Conservation (phyloP, 2,888 invertebrate genomes). For the Gymnoscelis rufifasciata region DNA sequence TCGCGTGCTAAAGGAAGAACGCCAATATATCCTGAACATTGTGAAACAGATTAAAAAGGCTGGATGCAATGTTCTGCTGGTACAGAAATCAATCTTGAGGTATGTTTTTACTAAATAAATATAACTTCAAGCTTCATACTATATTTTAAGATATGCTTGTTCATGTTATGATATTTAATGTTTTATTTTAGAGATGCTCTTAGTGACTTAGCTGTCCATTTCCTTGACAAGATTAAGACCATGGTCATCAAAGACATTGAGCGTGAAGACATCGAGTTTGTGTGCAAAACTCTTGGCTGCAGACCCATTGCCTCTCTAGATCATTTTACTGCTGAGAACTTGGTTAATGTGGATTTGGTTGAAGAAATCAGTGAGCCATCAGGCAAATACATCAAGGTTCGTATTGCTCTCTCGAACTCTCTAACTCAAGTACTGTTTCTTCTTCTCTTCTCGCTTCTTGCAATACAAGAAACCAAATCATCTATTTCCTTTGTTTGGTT, state of each 20-base stretch:
- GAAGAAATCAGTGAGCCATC: slow-evolving; percentile 95
- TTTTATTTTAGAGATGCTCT: slow-evolving; percentile 89
- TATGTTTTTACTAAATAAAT: slow-evolving; percentile 38
- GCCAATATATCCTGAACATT: slow-evolving; percentile 97
- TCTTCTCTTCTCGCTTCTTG: no score
- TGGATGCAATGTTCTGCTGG: slow-evolving; percentile 97
- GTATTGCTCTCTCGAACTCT: no score
- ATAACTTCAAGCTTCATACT: not conserved
- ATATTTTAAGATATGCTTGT: no score
- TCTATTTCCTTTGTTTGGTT: no score
- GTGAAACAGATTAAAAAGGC: slow-evolving; percentile 99
- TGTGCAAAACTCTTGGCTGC: slow-evolving; percentile 96
- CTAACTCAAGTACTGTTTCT: no score
- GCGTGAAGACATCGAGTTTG: slow-evolving; percentile 98
- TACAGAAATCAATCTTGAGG: slow-evolving; percentile 89
- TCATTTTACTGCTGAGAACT: slow-evolving; percentile 95
- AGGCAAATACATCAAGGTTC: slow-evolving; percentile 93
- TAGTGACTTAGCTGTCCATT: slow-evolving; percentile 97
- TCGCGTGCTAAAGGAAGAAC: slow-evolving; percentile 97
- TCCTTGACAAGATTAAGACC: slow-evolving; percentile 98
- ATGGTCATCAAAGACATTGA: slow-evolving; percentile 99
- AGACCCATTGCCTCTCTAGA: slow-evolving; percentile 99
- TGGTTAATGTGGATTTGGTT: slow-evolving; percentile 94
- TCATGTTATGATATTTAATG: not conserved
- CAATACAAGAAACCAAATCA: no score